Percentiles rank a stretch among this genome's conserved stretches.
Conservation (phyloP, 2,113 vertebrate species). For the Phodopus roborovskii region DNA sequence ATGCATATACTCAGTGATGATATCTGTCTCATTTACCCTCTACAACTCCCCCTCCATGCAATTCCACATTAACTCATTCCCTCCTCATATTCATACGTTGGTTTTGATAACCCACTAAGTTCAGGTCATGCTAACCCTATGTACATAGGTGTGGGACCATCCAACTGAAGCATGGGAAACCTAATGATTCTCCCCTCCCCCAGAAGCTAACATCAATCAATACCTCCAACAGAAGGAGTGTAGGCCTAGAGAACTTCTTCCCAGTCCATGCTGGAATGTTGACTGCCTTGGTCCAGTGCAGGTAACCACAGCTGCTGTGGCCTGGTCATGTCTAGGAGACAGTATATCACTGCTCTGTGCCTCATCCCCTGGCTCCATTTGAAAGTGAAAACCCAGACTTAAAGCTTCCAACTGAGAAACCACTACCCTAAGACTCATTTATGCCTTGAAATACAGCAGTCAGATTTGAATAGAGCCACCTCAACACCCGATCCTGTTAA, state of each 20-base stretch:
- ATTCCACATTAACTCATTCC: not conserved
- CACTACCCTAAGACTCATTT: too few species aligned
- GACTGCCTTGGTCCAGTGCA: not conserved
- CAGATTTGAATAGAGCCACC: not conserved
- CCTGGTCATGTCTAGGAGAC: too few species aligned
- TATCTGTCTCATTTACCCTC: not conserved
- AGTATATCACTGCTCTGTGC: not conserved
- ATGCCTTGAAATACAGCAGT: rapidly evolving
- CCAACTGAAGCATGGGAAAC: not conserved
- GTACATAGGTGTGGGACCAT: not conserved
- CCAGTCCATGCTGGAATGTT: not conserved
- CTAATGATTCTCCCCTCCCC: not conserved
- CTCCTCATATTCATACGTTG: not conserved
- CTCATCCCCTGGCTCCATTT: not conserved
- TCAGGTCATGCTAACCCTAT: not conserved
- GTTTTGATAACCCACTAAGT: not conserved
- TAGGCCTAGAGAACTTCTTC: not conserved
- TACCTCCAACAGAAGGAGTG: too few species aligned
- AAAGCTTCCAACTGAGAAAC: not conserved
- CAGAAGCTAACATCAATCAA: not conserved
- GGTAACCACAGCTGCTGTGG: not conserved
- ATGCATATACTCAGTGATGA: not conserved
- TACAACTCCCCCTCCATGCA: not conserved
- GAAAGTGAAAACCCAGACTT: rapidly evolving
- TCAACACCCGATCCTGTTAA: not conserved